Evolutionary conservation across 2,888 invertebrate genomes (phyloP).

Genomic region (Omphaloscelis lunosa): DNA sequence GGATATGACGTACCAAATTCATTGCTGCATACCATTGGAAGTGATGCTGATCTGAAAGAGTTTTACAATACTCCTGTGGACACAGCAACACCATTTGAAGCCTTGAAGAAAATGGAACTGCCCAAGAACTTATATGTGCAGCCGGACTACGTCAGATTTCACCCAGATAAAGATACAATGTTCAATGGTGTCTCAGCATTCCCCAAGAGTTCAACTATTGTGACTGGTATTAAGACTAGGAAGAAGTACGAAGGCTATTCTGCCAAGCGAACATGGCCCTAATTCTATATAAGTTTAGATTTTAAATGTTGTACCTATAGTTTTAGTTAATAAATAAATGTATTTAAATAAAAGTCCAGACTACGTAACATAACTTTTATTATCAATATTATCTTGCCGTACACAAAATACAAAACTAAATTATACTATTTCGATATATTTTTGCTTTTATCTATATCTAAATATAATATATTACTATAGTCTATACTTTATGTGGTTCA

Average conservation of each 20-base stretch:
- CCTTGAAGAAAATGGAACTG: slow-evolving; percentile 92
- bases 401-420: slow-evolving; percentile 87
- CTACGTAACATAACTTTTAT: slow-evolving; percentile 67
- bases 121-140: slow-evolving; percentile 97
- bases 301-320: slow-evolving; percentile 41
- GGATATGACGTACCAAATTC: slow-evolving; percentile 96
- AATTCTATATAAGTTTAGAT: slow-evolving; percentile 27
- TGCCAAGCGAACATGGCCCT: slow-evolving; percentile 92
- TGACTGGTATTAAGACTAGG: slow-evolving; percentile 95
- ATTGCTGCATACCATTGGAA: slow-evolving; percentile 93
- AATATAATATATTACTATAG: slow-evolving; percentile 40
- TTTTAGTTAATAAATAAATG: slow-evolving; percentile 54
- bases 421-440: slow-evolving; percentile 69
- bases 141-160: slow-evolving; percentile 95
- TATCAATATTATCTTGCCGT: slow-evolving; percentile 69
- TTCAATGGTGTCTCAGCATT: slow-evolving; percentile 95
- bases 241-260: slow-evolving; percentile 94
- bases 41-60: slow-evolving; percentile 92
- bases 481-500: slow-evolving; percentile 22
- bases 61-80: slow-evolving; percentile 94
- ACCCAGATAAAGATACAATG: slow-evolving; percentile 91
- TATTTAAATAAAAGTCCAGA: slow-evolving; percentile 53
- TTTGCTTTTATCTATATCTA: slow-evolving; percentile 60
- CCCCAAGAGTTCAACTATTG: slow-evolving; percentile 95
- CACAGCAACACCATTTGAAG: slow-evolving; percentile 93